These are phyloP conservation scores for Lasiommata megera DNA, from an alignment of 2,888 invertebrate genomes.

Conservation along the genomic window DNA sequence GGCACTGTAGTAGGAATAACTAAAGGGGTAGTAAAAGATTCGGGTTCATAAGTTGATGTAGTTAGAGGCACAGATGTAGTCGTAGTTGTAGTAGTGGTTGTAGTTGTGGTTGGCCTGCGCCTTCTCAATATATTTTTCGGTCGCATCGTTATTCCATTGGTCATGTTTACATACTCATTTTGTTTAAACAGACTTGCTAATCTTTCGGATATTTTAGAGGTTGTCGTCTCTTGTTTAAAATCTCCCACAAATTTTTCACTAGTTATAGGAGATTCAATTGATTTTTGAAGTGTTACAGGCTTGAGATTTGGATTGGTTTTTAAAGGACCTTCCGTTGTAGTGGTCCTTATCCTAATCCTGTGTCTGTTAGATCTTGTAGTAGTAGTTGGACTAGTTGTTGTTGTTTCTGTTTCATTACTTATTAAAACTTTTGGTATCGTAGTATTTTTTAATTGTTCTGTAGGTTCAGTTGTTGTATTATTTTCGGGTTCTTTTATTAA, in stretches of 20 bases:
- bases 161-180: constrained; percentile 49
- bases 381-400: constrained; percentile 35
- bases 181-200: constrained; percentile 53
- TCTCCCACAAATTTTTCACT: constrained; percentile 47
- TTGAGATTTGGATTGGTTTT: constrained; percentile 42
- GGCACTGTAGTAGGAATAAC: constrained; percentile 29
- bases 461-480: constrained; percentile 42
- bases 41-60: constrained; percentile 27
- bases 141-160: constrained; percentile 48
- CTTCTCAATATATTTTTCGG: constrained; percentile 58
- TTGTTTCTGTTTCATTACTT: constrained; percentile 52
- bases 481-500: constrained; percentile 47
- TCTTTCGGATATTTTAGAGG: constrained; percentile 54
- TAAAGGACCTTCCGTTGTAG: constrained; percentile 59
- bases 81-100: constrained; percentile 49
- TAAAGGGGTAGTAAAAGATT: constrained; percentile 24
- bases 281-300: constrained; percentile 38
- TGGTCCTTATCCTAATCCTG: constrained; percentile 67
- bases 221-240: constrained; percentile 43
- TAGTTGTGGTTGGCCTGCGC: constrained; percentile 72
- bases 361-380: constrained; percentile 52
- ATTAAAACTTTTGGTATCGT: constrained; percentile 43
- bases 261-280: constrained; percentile 54
- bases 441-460: constrained; percentile 40
- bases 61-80: constrained; percentile 36